These are phyloP conservation scores for Botia kubotai DNA, from an alignment of 2,797 vertebrate genomes.

Conservation along the genomic window DNA sequence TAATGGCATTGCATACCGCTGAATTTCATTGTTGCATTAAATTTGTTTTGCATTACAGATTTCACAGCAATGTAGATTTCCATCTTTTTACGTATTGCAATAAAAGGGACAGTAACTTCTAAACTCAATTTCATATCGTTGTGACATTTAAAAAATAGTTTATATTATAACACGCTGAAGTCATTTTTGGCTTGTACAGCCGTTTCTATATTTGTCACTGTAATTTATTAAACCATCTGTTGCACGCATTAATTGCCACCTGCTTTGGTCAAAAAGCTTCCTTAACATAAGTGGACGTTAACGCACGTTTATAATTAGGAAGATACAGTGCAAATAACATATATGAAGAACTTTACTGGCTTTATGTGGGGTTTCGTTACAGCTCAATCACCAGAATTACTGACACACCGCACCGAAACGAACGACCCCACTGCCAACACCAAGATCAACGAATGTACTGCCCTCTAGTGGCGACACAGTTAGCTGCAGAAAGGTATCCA, in stretches of 20 bases:
- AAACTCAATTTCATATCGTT: background rate
- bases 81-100: background rate
- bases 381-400: background rate
- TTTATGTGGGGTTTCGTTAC: background rate
- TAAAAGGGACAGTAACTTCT: background rate
- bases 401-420: background rate
- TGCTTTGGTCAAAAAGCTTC: background rate
- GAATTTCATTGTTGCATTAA: background rate
- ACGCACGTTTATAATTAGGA: no score
- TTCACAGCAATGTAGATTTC: background rate
- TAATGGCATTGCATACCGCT: no score
- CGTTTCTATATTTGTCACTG: background rate
- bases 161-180: background rate
- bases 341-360: no score
- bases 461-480: constrained; percentile 43
- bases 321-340: no score
- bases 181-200: no score
- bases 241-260: background rate
- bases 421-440: background rate
- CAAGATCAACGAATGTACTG: background rate
- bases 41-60: background rate
- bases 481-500: background rate
- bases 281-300: no score
- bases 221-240: background rate
- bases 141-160: background rate